phyloP scores from a whole-genome alignment of 2,888 invertebrate genomes.

The Phorcus lineatus region DNA sequence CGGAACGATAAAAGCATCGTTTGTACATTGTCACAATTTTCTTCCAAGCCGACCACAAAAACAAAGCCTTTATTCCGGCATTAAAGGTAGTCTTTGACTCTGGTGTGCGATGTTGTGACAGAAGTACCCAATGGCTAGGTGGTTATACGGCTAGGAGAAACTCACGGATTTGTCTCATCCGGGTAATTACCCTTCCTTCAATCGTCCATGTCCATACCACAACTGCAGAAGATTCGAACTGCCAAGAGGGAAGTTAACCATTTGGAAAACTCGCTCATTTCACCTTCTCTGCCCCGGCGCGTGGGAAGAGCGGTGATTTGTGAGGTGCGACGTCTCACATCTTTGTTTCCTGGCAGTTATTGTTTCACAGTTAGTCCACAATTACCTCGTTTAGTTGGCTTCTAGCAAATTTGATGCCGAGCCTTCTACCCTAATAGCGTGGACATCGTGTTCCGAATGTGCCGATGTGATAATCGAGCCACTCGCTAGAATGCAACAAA shows the following conservation, averaged over 20 bases:
- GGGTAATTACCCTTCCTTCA: not conserved
- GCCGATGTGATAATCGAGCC: constrained; percentile 26
- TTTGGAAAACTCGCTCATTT: constrained; percentile 13
- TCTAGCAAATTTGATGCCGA: not conserved
- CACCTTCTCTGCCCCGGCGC: not conserved
- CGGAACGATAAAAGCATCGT: not conserved
- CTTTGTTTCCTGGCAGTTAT: not conserved
- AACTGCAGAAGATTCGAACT: too few relatives aligned
- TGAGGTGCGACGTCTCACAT: not conserved
- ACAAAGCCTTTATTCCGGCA: constrained; percentile 1
- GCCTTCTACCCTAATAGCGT: constrained; percentile 3
- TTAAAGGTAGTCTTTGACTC: not conserved
- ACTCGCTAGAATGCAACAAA: constrained; percentile 28
- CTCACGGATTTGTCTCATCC: not conserved
- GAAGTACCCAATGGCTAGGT: not conserved
- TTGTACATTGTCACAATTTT: not conserved
- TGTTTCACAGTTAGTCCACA: not conserved
- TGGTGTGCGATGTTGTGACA: not conserved
- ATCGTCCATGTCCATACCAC: not conserved
- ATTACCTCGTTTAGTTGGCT: not conserved
- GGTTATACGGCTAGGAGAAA: too few relatives aligned
- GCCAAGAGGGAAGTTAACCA: not conserved
- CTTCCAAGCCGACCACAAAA: constrained; percentile 12
- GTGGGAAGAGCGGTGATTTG: not conserved
- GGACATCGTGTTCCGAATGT: constrained; percentile 10